Conservation (phyloP, 2,797 vertebrate species). For the Tinamus major region DNA sequence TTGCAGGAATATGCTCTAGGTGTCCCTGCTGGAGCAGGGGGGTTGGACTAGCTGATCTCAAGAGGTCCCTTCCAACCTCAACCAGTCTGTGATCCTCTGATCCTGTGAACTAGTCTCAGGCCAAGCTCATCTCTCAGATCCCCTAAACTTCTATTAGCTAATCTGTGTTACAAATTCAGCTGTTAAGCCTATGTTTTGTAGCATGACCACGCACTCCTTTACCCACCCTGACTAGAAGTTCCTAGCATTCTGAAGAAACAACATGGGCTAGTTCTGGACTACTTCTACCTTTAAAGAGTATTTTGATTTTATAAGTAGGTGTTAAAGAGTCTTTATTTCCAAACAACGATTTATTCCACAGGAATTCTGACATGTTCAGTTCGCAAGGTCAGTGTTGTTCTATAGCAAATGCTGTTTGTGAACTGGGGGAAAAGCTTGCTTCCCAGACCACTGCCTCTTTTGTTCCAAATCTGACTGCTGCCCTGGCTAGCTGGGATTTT, state of each 20-base stretch:
- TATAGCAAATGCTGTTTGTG: not conserved
- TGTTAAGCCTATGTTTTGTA: not conserved
- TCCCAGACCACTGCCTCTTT: not conserved
- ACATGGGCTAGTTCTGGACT: not conserved
- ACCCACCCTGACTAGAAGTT: not conserved
- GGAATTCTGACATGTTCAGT: not conserved
- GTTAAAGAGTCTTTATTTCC: not conserved
- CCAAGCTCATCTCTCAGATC: not conserved
- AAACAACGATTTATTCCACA: not conserved
- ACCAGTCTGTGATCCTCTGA: too few relatives aligned
- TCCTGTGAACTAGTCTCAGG: accelerated
- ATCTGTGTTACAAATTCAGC: not conserved
- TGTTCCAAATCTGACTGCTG: not conserved
- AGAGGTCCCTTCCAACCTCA: too few relatives aligned
- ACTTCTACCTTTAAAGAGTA: not conserved
- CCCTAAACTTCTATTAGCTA: not conserved
- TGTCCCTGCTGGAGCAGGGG: too few relatives aligned
- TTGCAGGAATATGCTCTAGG: too few relatives aligned
- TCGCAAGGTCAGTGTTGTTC: not conserved
- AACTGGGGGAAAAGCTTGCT: not conserved
- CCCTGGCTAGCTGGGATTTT: not conserved
- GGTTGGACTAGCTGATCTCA: too few relatives aligned
- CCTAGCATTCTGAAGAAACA: not conserved
- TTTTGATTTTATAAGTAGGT: not conserved
- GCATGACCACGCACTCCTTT: not conserved